phyloP scores from a whole-genome alignment of 2,113 vertebrate species.

The Rhegmatorhina hoffmannsi region DNA sequence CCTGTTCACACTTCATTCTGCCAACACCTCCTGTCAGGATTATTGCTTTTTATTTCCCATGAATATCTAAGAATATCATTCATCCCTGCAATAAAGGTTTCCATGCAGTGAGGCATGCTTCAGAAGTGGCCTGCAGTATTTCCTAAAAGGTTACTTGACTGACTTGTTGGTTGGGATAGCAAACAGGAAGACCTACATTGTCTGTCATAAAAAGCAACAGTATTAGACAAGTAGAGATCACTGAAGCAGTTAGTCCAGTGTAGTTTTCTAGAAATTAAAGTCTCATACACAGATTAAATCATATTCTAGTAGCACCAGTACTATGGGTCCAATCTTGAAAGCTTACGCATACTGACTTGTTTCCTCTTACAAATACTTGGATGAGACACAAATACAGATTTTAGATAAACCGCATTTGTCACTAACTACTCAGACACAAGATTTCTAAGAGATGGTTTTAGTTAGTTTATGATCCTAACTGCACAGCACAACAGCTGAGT shows the following conservation, averaged over 20 bases:
- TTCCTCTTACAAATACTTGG: neutral
- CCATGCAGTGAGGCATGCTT: constrained; percentile 5
- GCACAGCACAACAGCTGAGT: neutral
- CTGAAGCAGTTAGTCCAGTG: neutral
- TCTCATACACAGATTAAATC: neutral
- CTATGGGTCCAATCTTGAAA: neutral
- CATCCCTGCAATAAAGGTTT: constrained; percentile 44
- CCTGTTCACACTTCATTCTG: constrained; percentile 58
- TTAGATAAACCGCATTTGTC: neutral
- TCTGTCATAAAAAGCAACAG: constrained; percentile 51
- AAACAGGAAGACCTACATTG: constrained; percentile 48
- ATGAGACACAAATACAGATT: constrained; percentile 3
- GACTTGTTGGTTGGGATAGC: constrained; percentile 28
- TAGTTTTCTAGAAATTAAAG: constrained; percentile 18
- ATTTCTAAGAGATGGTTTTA: neutral
- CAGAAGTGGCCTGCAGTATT: constrained; percentile 59
- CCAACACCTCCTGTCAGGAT: constrained; percentile 52
- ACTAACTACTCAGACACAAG: neutral
- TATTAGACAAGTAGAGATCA: neutral
- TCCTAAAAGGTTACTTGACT: constrained; percentile 59
- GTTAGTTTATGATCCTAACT: neutral
- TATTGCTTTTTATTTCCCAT: constrained; percentile 63
- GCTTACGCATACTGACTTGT: neutral
- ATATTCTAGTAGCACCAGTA: neutral
- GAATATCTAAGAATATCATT: constrained; percentile 67